Base-by-base conservation (phyloP, 2,113 vertebrate genomes). In the Mus spicilegus region DNA sequence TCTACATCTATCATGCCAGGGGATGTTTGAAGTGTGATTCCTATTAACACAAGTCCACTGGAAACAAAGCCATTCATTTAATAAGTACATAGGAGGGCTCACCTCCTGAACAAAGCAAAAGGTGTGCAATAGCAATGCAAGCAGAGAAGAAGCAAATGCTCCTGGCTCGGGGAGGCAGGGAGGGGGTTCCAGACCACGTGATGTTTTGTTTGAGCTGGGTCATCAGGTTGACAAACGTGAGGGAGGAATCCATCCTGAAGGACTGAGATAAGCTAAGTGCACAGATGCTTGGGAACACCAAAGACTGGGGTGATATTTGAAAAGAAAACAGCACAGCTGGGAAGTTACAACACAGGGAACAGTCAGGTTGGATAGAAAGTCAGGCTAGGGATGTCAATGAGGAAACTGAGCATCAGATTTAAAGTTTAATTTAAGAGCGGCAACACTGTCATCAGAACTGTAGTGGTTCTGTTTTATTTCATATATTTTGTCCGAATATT, bases 41-140 rank as follows among this genome's bases (percentile, higher is more conserved):
- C 36, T 51, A 95, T 95, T 95, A 96, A 90, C 63, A 72, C 49
- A 95, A 42, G 63, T 85, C 14, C 5, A 13, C 56, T 13, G 30
- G 49, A 63, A 86, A 80, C 81, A 69, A 96, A 96, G 91, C 87
- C 86, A 88, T 96, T 88, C 90, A 90, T 89, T 95, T 89, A 92
- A 73, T 73, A 87, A 69, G 84, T 69, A 86, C 36, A 77, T 36
- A 63, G 3, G 8, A 56, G 16, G 5, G 8, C 81, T 87, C 81
- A n/a, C 54, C 63, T 69, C 89, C 16, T 9, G 4, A 85, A 87
- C 20, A 5, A 63, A 19, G 28, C 7, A 91, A 86, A 49, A 13
- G 73, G 39, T 85, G 51, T 70, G 96, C 89, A 76, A 94, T 12
- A 94, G n/a, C 46, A 84, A 16, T 24, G 10, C 24, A 73, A 72